Base-by-base conservation (phyloP, 2,797 vertebrate species). In the Staurois parvus region DNA sequence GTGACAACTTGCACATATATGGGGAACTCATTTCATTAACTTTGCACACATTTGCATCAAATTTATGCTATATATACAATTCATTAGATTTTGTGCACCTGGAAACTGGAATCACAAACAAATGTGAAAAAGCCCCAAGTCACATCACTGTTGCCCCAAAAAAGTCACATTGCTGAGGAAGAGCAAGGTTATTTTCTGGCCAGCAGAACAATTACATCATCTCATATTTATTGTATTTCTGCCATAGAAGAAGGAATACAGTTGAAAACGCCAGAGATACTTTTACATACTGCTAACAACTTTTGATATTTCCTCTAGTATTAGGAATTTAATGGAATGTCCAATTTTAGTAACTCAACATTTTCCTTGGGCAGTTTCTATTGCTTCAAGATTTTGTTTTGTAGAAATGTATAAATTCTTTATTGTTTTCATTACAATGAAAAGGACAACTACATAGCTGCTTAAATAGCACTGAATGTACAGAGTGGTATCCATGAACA, bases 291-390 rank as follows among this genome's bases (percentile, higher is more conserved):
- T 62, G 42, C 48, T 56, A 29, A 52, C 37, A 30, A 42, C 29
- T 52, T 28, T 9, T 15, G 7, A 34, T 24, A 62, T 59, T 40
- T 40, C 68, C 68, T 15, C 48, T 81, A 72, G 70, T n/a, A 70
- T 80, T 80, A 56, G 45, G 67, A 67, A n/a, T 70, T 62, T 21
- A n/a, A 48, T 81, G n/a, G n/a, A 81, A 81, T 19, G 72, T 6
- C 10, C 40, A 30, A 45, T 59, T 72, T 34, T 4, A 70, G 19
- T 40, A 19, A 15, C 34, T n/a, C 52, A 70, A 80, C 17, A 72
- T 62, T 62, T 26, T 72, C 29, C 45, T 59, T 37, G 24, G 3
- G 15, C 48, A 73, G 32, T 62, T 81, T 62, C 45, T 29, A n/a
- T 24, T 19, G 21, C 30, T 8, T 59, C n/a, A 59, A 24, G 52